Conservation (phyloP, 2,888 invertebrate genomes). For the Atethmia centrago region DNA sequence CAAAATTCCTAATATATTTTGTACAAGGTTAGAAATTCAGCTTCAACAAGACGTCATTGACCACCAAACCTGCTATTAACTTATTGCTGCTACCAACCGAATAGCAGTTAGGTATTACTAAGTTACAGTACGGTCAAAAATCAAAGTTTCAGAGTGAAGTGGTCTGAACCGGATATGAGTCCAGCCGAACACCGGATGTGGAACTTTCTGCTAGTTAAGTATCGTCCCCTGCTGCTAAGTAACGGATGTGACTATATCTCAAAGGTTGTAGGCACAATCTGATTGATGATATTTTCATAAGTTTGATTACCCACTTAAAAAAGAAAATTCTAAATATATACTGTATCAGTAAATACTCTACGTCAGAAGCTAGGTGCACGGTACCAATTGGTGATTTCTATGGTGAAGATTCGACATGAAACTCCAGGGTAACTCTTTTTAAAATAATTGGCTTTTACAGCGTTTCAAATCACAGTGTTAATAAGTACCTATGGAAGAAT, state of each 20-base stretch:
- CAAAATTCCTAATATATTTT: background rate
- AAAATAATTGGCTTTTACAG: too few species aligned
- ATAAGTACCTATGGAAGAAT: too few species aligned
- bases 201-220: constrained; percentile 61
- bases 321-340: too few species aligned
- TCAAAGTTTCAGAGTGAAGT: constrained; percentile 47
- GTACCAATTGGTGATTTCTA: too few species aligned
- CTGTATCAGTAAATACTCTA: background rate
- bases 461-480: too few species aligned
- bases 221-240: constrained; percentile 42
- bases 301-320: background rate
- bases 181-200: constrained; percentile 57
- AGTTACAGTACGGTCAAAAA: constrained; percentile 57
- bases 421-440: too few species aligned
- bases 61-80: background rate
- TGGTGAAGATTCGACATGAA: too few species aligned
- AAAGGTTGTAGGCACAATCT: background rate
- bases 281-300: background rate
- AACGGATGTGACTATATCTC: constrained; percentile 35
- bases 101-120: constrained; percentile 41
- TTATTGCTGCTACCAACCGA: background rate
- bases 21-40: background rate
- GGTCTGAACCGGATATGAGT: constrained; percentile 61
- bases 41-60: background rate
- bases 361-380: too few species aligned